Evolutionary conservation across 2,113 vertebrate genomes (phyloP).

Genomic region (Hymenochirus boettgeri): DNA sequence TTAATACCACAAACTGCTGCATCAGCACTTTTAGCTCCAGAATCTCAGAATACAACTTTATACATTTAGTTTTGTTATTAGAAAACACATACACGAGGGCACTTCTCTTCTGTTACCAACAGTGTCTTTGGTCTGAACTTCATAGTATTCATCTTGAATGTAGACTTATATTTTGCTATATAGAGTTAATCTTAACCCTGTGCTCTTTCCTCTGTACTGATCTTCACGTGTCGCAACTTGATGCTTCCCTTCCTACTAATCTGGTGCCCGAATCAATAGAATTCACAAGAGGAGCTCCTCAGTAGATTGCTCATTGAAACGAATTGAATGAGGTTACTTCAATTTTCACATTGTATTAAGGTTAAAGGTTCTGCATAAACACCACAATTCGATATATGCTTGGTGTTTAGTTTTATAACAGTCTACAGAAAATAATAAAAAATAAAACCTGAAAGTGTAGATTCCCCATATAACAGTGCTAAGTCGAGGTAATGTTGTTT

Average conservation of each 20-base stretch:
- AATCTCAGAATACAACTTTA: too few relatives aligned
- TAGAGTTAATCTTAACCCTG: neutral
- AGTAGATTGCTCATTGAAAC: neutral
- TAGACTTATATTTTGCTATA: too few relatives aligned
- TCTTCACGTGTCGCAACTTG: neutral
- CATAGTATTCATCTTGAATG: conserved; percentile 10
- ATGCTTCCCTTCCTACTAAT: conserved; percentile 10
- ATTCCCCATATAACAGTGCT: conserved; percentile 63
- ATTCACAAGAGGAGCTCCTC: neutral
- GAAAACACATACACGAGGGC: conserved; percentile 7
- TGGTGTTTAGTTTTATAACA: conserved; percentile 45
- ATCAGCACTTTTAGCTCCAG: too few relatives aligned
- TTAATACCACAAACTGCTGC: neutral
- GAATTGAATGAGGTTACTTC: conserved; percentile 48
- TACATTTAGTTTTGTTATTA: neutral
- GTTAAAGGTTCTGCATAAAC: conserved; percentile 50
- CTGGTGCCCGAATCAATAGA: conserved; percentile 17
- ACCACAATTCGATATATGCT: conserved; percentile 50
- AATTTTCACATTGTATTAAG: conserved; percentile 57
- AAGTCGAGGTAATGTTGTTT: conserved; percentile 64
- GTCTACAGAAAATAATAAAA: conserved; percentile 42
- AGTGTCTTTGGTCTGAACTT: conserved; percentile 29
- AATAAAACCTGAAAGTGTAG: conserved; percentile 45
- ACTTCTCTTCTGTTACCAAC: neutral
- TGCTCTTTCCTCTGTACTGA: neutral